Conservation (phyloP, 2,113 vertebrate species). For the Coryphaenoides rupestris region DNA sequence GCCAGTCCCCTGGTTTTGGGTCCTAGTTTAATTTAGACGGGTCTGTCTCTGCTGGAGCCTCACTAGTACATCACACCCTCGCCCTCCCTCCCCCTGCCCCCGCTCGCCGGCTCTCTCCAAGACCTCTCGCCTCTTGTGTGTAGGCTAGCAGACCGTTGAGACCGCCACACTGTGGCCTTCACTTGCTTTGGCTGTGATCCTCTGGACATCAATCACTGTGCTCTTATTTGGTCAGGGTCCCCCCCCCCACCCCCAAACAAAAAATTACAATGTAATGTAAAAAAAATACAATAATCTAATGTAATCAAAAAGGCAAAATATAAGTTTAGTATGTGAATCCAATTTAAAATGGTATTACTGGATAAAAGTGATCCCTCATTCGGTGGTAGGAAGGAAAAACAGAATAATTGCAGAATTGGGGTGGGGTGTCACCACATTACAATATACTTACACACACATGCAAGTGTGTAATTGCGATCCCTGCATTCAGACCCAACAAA, state of each 20-base stretch:
- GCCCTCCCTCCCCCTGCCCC: conserved; percentile 7
- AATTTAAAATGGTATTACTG: too few species aligned
- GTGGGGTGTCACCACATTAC: conserved; percentile 4
- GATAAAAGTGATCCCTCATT: too few species aligned
- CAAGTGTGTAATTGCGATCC: conserved; percentile 24
- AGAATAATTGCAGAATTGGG: conserved; percentile 23
- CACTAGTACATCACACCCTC: conserved; percentile 14
- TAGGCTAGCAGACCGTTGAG: not conserved
- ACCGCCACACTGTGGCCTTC: not conserved
- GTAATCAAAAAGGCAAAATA: too few species aligned
- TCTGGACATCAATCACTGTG: conserved; percentile 45
- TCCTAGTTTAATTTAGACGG: conserved; percentile 25
- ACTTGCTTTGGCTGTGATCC: not conserved
- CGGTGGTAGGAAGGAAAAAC: too few species aligned
- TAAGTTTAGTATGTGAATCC: too few species aligned
- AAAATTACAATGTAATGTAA: too few species aligned
- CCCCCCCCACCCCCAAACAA: too few species aligned
- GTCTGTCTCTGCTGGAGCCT: conserved; percentile 13
- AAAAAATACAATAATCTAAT: too few species aligned
- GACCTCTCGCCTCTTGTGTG: conserved; percentile 21
- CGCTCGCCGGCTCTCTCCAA: conserved; percentile 25
- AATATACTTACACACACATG: not conserved
- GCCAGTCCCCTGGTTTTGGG: conserved; percentile 32
- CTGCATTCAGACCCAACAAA: conserved; percentile 41
- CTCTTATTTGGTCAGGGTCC: conserved; percentile 2